Conservation (phyloP, 2,888 invertebrate species). For the Myopa tessellatipennis region DNA sequence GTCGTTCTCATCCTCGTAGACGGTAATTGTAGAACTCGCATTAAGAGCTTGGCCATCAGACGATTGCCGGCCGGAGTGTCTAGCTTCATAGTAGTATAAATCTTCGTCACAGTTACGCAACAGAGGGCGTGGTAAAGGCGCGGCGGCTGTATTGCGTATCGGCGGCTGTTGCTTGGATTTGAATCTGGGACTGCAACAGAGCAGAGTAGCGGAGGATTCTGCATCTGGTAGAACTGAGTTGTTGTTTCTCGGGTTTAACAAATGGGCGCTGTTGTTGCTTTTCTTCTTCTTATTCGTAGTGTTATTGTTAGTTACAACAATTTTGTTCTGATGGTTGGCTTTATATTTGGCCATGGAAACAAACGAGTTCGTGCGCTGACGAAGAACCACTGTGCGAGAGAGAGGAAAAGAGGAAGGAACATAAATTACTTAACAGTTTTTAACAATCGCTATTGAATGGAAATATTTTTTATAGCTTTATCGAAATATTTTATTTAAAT, state of each 20-base stretch:
- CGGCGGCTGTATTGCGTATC: slow-evolving; percentile 1
- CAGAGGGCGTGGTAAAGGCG: not conserved
- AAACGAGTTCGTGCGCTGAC: slow-evolving; percentile 51
- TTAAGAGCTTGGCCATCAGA: slow-evolving; percentile 31
- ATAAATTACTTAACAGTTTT: not conserved
- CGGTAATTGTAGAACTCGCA: slow-evolving; percentile 1
- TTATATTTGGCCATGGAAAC: slow-evolving; percentile 34
- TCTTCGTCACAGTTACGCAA: slow-evolving; percentile 41
- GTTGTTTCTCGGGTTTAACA: slow-evolving; percentile 55
- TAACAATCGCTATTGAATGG: not conserved
- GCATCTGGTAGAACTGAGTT: slow-evolving; percentile 61
- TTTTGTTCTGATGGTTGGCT: not conserved
- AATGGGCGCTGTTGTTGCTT: slow-evolving; percentile 47
- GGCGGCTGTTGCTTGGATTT: not conserved
- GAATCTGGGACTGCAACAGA: slow-evolving; percentile 45
- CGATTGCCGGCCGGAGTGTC: slow-evolving; percentile 49
- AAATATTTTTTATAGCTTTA: not conserved
- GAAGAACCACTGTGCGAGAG: slow-evolving; percentile 41
- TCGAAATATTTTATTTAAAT: not conserved
- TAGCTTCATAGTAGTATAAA: slow-evolving; percentile 49
- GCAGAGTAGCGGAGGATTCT: slow-evolving; percentile 52
- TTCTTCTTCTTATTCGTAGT: slow-evolving; percentile 30
- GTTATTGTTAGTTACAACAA: slow-evolving; percentile 12
- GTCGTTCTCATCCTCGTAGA: slow-evolving; percentile 1
- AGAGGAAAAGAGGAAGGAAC: not conserved